These are phyloP conservation scores for Drosophila nigromelanica DNA, from an alignment of 1,140 invertebrate genomes.

Conservation along the genomic window DNA sequence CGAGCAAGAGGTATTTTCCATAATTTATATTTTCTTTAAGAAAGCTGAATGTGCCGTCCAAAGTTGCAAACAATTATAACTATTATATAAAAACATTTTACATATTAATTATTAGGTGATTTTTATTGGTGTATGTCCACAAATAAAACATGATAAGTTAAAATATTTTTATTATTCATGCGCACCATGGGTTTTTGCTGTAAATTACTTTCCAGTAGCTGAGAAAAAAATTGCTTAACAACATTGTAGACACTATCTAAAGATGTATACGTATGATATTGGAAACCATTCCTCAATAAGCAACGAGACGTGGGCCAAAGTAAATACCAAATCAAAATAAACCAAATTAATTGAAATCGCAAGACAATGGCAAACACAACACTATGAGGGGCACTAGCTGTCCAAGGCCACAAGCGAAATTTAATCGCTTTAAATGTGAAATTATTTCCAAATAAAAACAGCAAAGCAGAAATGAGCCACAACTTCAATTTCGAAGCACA, in stretches of 20 bases:
- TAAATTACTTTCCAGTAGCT: constrained; percentile 22
- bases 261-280: constrained; percentile 27
- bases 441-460: constrained; percentile 63
- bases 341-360: constrained; percentile 47
- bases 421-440: constrained; percentile 79
- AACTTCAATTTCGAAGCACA: constrained; percentile 38
- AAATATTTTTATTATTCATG: constrained; percentile 16
- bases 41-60: too few relatives aligned
- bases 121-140: too few relatives aligned
- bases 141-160: neutral
- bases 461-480: constrained; percentile 30
- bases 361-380: constrained; percentile 35
- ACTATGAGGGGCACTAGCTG: constrained; percentile 17
- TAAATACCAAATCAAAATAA: constrained; percentile 39
- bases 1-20: too few relatives aligned
- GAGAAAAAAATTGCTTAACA: constrained; percentile 8
- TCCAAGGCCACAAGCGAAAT: constrained; percentile 71
- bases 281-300: constrained; percentile 16
- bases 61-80: too few relatives aligned
- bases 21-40: too few relatives aligned
- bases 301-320: constrained; percentile 6
- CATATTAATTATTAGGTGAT: too few relatives aligned
- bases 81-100: too few relatives aligned
- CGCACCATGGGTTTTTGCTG: too few relatives aligned
- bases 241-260: too few relatives aligned